Evolutionary conservation across 2,797 vertebrate genomes (phyloP).

Genomic region (Pangasius djambal): DNA sequence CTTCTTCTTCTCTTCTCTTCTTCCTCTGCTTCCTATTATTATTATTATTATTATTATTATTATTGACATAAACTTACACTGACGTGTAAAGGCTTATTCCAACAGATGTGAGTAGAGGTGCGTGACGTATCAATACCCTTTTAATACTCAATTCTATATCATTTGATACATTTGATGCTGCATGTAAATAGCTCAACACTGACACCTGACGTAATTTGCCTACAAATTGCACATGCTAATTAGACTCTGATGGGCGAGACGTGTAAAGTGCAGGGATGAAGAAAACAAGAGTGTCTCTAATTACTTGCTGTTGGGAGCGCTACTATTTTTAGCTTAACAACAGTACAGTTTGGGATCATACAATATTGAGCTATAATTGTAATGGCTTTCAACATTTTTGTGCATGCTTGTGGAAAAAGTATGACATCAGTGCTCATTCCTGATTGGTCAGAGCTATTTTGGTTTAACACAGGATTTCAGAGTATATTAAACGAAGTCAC

Average conservation of each 20-base stretch:
- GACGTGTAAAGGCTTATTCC: background rate
- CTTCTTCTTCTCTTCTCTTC: no score
- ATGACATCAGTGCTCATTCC: background rate
- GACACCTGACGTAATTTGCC: constrained; percentile 7
- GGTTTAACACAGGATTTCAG: background rate
- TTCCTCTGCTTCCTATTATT: background rate
- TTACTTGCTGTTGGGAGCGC: background rate
- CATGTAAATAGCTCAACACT: constrained; percentile 3
- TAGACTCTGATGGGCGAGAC: background rate
- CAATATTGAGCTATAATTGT: background rate
- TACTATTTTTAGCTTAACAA: background rate
- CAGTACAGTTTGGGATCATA: background rate
- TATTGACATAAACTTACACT: background rate
- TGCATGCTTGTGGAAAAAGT: background rate
- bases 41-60: background rate
- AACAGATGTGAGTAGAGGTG: background rate
- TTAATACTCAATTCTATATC: background rate
- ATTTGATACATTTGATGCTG: background rate
- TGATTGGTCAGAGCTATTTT: background rate
- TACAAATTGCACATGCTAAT: constrained; percentile 9
- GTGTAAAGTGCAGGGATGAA: background rate
- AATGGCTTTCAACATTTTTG: background rate
- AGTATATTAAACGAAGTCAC: background rate
- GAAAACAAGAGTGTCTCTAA: constrained; percentile 2
- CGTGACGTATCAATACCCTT: no score